phyloP scores from a whole-genome alignment of 2,113 vertebrate species.

The Ophthalmolycus amberensis region DNA sequence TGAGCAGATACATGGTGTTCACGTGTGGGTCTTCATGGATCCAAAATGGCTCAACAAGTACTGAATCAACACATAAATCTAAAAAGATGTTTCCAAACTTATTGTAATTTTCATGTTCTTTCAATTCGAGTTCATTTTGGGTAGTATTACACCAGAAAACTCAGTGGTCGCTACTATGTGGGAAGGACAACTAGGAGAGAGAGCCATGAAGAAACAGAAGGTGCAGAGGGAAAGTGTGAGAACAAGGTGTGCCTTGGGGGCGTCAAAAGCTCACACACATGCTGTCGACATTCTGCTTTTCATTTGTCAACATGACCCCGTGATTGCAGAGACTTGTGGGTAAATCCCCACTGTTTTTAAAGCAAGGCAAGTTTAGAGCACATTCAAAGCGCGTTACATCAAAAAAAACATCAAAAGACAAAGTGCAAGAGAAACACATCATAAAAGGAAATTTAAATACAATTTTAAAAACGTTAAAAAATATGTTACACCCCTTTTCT shows the following conservation, averaged over 20 bases:
- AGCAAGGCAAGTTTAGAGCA: background rate
- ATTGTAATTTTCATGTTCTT: background rate
- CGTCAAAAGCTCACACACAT: constrained; percentile 9
- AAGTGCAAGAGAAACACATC: background rate
- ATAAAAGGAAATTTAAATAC: background rate
- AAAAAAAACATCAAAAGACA: background rate
- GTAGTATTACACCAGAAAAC: background rate
- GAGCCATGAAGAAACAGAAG: too few species aligned
- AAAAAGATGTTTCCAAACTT: background rate
- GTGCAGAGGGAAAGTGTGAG: too few species aligned
- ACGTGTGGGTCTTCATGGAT: background rate
- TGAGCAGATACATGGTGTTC: background rate
- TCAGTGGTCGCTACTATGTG: background rate
- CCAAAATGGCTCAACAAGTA: background rate
- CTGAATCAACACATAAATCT: background rate
- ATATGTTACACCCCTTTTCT: too few species aligned
- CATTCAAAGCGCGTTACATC: background rate
- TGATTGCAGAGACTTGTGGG: background rate
- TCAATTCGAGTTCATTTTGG: background rate
- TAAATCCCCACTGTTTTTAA: background rate
- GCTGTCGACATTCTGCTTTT: background rate
- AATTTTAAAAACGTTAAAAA: too few species aligned
- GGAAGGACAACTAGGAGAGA: too few species aligned
- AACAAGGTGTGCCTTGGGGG: constrained; percentile 23
- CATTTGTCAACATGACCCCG: background rate